Conservation (phyloP, 2,113 vertebrate species). For the Pseudopipra pipra region DNA sequence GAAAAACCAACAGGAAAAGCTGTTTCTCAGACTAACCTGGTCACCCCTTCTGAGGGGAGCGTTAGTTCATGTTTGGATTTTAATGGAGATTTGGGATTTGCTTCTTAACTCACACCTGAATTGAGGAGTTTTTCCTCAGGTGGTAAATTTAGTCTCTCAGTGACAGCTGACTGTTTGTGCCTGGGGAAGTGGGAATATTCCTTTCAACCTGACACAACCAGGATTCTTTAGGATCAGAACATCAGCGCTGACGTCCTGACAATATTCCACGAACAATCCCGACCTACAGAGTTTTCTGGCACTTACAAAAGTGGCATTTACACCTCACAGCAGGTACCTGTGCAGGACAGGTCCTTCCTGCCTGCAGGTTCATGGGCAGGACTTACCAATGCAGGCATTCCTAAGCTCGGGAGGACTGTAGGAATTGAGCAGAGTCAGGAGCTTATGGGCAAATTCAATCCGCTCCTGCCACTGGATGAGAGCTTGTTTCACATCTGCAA, state of each 20-base stretch:
- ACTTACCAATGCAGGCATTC: conserved; percentile 93
- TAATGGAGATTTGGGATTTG: neutral
- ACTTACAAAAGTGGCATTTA: neutral
- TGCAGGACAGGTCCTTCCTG: neutral
- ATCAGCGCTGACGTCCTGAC: too few relatives aligned
- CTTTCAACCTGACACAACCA: neutral
- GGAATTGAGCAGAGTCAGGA: conserved; percentile 98
- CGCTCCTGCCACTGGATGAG: conserved; percentile 99
- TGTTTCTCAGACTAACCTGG: neutral
- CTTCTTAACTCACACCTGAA: neutral
- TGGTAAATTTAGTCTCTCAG: neutral
- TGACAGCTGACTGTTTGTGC: neutral
- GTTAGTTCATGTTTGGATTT: neutral
- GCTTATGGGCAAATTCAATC: conserved; percentile 99
- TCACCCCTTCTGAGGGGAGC: neutral
- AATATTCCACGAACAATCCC: neutral
- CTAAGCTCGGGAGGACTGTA: conserved; percentile 96
- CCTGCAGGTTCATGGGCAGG: neutral
- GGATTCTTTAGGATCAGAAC: neutral
- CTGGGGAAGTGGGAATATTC: neutral
- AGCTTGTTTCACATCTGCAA: conserved; percentile 97
- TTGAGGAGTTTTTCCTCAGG: neutral
- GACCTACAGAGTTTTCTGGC: neutral
- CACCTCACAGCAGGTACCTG: neutral
- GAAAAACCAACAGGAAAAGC: neutral